Evolutionary conservation across 2,888 invertebrate species (phyloP).

Genomic region (Hypselothyrea guttata): DNA sequence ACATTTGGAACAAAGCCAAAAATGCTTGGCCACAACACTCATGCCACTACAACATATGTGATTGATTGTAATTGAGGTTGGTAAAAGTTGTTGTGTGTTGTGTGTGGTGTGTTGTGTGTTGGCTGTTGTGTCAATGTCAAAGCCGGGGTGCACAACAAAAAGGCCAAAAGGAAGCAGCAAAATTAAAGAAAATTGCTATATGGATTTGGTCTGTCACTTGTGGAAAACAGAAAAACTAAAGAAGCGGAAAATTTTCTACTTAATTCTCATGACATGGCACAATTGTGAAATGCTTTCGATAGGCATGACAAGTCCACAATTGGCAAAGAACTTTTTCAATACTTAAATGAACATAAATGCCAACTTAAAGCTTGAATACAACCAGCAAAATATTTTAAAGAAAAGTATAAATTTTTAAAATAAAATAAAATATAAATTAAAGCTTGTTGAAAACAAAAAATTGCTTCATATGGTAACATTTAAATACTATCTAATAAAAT

Average conservation of each 20-base stretch:
- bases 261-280: slow-evolving; percentile 40
- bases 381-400: too few species aligned
- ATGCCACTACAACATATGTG: slow-evolving; percentile 63
- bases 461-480: too few species aligned
- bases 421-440: too few species aligned
- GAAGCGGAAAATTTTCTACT: slow-evolving; percentile 45
- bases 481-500: too few species aligned
- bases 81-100: slow-evolving; percentile 71
- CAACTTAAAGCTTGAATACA: too few species aligned
- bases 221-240: slow-evolving; percentile 39
- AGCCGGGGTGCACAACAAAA: slow-evolving; percentile 28
- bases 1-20: slow-evolving; percentile 51
- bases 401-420: too few species aligned
- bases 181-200: slow-evolving; percentile 43
- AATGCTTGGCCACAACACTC: slow-evolving; percentile 24
- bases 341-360: too few species aligned
- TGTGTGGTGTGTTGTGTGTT: slow-evolving; percentile 1
- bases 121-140: slow-evolving; percentile 65
- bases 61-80: slow-evolving; percentile 78
- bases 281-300: slow-evolving; percentile 27
- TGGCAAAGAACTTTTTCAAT: too few species aligned
- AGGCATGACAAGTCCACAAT: slow-evolving; percentile 12
- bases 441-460: too few species aligned
- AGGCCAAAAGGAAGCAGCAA: too few species aligned
- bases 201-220: slow-evolving; percentile 48